Evolutionary conservation across 1,140 invertebrate genomes (phyloP), one percentile per base, ranked within the genome.

Genomic region (Octopus bimaculoides): DNA sequence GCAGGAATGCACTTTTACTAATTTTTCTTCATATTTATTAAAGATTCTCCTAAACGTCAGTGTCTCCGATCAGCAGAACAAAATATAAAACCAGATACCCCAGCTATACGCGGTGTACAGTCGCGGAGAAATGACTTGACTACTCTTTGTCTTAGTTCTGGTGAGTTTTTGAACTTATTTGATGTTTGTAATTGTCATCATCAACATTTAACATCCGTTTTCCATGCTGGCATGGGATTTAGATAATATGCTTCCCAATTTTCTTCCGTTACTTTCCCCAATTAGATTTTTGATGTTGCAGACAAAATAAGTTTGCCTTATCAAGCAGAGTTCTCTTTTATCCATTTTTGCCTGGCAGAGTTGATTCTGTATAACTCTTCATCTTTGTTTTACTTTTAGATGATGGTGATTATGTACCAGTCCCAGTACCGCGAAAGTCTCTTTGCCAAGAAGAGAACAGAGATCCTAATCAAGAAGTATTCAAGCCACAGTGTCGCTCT

Each of bases 11-110:
- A 41, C 26, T 41, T 41, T 41, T 41, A 2, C 26, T 41, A 41
- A 41, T 41, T 41, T 41, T 52, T 54, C 80, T 54, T 80, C 52
- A 75, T 75, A 79, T 54, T 78, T 69, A 4, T 77, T 54, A 78
- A 77, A 88, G 88, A 86, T 66, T 87, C 88, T 41, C 85, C 86
- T 54, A 89, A 89, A 77, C 83, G 88, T 77, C 87, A 87, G 71
- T 87, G 88, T 82, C 10, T 85, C 53, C 79, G 88, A 41, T 85
- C 85, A 9, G 79, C 69, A n/a, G 87, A 87, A 77, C 77, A 79
- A 4, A 53, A 79, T 0, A 80, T 85, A 1, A 88, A 89, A 66
- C 81, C 85, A 71, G 88, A 89, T 79, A 89, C 88, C 26, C 88
- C 88, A 61, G 89, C 88, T 5, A 87, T 89, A 54, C 79, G 54